Conservation (phyloP, 2,888 invertebrate species). For the Aethes cnicana region DNA sequence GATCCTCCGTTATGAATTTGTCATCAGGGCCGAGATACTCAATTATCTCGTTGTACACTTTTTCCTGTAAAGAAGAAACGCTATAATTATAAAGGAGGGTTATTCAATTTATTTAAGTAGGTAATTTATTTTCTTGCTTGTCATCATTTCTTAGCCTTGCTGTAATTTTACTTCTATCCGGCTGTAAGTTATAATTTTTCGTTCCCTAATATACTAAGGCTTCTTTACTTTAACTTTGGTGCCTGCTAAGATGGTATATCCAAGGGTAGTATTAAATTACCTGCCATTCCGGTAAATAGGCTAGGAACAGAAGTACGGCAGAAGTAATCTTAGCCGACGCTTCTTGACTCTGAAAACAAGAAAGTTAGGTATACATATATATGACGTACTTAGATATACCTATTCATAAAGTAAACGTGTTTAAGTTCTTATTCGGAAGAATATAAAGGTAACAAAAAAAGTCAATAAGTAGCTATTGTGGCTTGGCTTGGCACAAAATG, state of each 20-base stretch:
- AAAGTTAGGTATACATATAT: no score
- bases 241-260: no score
- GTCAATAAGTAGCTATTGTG: no score
- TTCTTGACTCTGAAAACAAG: constrained; percentile 67
- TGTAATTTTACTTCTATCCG: background rate
- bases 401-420: no score
- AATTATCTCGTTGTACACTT: constrained; percentile 60
- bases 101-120: background rate
- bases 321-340: constrained; percentile 66
- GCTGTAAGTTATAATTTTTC: no score
- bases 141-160: background rate
- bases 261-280: constrained; percentile 37
- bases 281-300: constrained; percentile 69
- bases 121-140: background rate
- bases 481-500: no score
- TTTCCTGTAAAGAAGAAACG: constrained; percentile 46
- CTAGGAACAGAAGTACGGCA: constrained; percentile 57
- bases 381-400: no score
- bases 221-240: no score
- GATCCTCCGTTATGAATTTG: constrained; percentile 45
- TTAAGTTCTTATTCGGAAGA: no score
- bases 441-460: no score
- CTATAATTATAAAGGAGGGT: background rate
- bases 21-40: constrained; percentile 48
- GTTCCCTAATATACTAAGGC: no score